A percentile compares a stretch with the other conserved stretches of the same genome.
phyloP scores from a whole-genome alignment of 2,888 invertebrate genomes.

The Melipona beecheii region DNA sequence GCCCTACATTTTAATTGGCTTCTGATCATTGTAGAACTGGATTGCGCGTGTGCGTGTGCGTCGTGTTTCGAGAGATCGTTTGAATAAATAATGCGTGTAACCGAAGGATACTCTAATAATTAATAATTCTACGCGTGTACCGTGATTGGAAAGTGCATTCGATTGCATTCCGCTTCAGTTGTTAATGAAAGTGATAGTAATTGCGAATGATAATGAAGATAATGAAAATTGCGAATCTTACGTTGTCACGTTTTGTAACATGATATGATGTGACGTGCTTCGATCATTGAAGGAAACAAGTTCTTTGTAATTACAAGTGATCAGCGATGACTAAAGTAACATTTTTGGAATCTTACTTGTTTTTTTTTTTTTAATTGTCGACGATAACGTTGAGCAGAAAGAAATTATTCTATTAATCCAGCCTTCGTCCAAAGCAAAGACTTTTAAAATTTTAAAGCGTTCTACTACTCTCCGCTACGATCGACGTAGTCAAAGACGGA shows the following conservation, averaged over 20 bases:
- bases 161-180: not conserved
- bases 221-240: not conserved
- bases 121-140: not conserved
- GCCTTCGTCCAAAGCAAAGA: not conserved
- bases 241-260: too few relatives aligned
- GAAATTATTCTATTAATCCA: too few relatives aligned
- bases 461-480: not conserved
- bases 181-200: not conserved
- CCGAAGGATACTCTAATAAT: not conserved
- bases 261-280: not conserved
- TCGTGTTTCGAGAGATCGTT: not conserved
- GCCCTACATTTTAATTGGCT: too few relatives aligned
- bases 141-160: not conserved
- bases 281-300: not conserved
- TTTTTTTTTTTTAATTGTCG: too few relatives aligned
- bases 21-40: not conserved
- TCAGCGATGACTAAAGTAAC: too few relatives aligned
- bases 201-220: not conserved
- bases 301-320: too few relatives aligned
- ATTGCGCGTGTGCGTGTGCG: not conserved
- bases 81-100: not conserved
- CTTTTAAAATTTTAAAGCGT: not conserved
- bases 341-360: too few relatives aligned
- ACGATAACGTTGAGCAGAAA: too few relatives aligned
- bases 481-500: not conserved